phyloP scores from a whole-genome alignment of 1,140 invertebrate species.

The Caenorhabditis tropicalis region DNA sequence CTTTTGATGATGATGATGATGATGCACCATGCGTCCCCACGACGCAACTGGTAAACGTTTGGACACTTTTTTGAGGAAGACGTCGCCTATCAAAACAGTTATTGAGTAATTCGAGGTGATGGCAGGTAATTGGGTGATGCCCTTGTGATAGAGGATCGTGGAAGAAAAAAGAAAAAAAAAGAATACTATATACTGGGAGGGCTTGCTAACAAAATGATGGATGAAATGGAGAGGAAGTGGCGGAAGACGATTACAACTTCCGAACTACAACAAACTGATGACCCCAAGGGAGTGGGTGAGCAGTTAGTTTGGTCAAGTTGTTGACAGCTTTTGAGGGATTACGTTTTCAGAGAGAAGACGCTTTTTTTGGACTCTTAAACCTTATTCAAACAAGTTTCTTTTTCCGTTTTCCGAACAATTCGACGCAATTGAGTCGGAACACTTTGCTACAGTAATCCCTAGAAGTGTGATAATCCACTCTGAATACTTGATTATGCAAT shows the following conservation, averaged over 20 bases:
- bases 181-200: no score
- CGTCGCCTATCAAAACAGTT: not conserved
- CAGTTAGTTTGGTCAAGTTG: no score
- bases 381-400: not conserved
- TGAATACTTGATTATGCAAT: not conserved
- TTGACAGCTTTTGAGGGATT: no score
- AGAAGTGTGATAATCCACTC: slow-evolving; percentile 1
- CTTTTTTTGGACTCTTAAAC: not conserved
- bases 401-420: not conserved
- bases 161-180: not conserved
- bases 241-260: not conserved
- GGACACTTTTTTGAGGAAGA: not conserved
- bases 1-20: not conserved
- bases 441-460: not conserved
- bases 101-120: slow-evolving; percentile 27
- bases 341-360: no score
- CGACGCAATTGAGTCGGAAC: not conserved
- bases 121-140: not conserved
- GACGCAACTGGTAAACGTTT: slow-evolving; percentile 24
- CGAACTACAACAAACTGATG: not conserved
- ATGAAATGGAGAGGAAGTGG: not conserved
- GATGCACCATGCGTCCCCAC: not conserved
- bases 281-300: not conserved
- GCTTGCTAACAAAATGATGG: not conserved
- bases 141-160: not conserved